Conservation (phyloP, 1,140 invertebrate genomes). For the Ceratina japonica region DNA sequence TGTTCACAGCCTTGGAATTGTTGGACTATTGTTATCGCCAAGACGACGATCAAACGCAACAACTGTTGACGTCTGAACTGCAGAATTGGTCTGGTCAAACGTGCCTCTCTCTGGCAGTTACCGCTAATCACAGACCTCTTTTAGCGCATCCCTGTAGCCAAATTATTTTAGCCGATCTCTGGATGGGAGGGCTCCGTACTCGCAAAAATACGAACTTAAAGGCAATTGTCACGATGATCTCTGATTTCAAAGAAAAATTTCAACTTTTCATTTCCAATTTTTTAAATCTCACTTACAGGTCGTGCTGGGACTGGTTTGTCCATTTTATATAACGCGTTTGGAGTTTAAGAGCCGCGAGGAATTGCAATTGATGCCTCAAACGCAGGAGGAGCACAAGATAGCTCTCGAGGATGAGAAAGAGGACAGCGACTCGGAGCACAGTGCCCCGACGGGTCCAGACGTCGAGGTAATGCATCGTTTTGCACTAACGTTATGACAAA, state of each 20-base stretch:
- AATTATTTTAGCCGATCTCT: slow-evolving; percentile 97
- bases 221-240: slow-evolving; percentile 79
- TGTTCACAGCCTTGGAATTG: slow-evolving; percentile 87
- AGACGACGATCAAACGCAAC: slow-evolving; percentile 96
- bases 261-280: not conserved
- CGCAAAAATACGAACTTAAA: slow-evolving; percentile 96
- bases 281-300: slow-evolving; percentile 82
- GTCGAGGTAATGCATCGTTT: slow-evolving; percentile 83
- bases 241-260: too few relatives aligned
- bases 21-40: slow-evolving; percentile 97
- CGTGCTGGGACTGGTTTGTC: slow-evolving; percentile 92
- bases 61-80: slow-evolving; percentile 96
- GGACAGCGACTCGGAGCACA: slow-evolving; percentile 84
- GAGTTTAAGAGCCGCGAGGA: slow-evolving; percentile 99
- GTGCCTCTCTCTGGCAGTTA: slow-evolving; percentile 95
- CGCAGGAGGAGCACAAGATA: slow-evolving; percentile 94
- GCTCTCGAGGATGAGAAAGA: slow-evolving; percentile 85
- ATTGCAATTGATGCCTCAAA: slow-evolving; percentile 97
- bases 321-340: slow-evolving; percentile 91
- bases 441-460: slow-evolving; percentile 84
- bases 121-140: slow-evolving; percentile 95
- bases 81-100: slow-evolving; percentile 99
- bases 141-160: slow-evolving; percentile 98
- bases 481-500: not conserved
- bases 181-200: slow-evolving; percentile 99